Base-by-base conservation (phyloP, 2,888 invertebrate species). In the Gibbula magus region DNA sequence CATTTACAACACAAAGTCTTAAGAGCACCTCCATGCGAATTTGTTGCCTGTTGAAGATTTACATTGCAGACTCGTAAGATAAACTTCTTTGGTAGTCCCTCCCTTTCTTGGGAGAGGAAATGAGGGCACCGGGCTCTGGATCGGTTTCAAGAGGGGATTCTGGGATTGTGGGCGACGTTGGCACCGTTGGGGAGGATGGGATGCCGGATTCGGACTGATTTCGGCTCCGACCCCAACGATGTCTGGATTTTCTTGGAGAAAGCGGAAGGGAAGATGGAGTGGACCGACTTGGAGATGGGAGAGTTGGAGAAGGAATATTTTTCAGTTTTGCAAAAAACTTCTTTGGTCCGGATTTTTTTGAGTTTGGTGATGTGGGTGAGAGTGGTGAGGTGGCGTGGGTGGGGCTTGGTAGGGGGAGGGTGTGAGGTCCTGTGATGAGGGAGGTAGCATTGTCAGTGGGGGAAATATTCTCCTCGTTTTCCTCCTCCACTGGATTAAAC, bases 301-400 rank as follows among this genome's bases (percentile, higher is more conserved):
- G 73, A 8, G 84, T 81, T 54, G 84, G 84, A n/a, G 84, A 83
- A n/a, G 87, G 83, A 61, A 83, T 79, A 78, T 81, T 89, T 61
- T 86, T 83, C 22, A 90, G 83, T 70, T 88, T 87, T 22, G 88
- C 88, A 81, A 90, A 88, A n/a, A 90, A 85, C 82, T 89, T 89
- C 76, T 87, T 84, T 20, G 90, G 87, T 32, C 89, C 83, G 25
- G 89, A 88, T 82, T 87, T 87, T 81, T 89, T 88, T 3, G 84
- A 82, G 76, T 83, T 81, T 8, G 84, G 80, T 56, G 29, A 77
- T 66, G 75, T 70, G 10, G 75, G 75, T 75, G 75, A 75, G 32
- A 53, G 52, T 5, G 75, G 75, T 75, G 75, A 75, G 16, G 20
- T 32, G 25, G 53, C 18, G 20, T 32, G 35, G n/a, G 53, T 20